Conservation (phyloP, 2,888 invertebrate species). For the Cheilosia vulpina region DNA sequence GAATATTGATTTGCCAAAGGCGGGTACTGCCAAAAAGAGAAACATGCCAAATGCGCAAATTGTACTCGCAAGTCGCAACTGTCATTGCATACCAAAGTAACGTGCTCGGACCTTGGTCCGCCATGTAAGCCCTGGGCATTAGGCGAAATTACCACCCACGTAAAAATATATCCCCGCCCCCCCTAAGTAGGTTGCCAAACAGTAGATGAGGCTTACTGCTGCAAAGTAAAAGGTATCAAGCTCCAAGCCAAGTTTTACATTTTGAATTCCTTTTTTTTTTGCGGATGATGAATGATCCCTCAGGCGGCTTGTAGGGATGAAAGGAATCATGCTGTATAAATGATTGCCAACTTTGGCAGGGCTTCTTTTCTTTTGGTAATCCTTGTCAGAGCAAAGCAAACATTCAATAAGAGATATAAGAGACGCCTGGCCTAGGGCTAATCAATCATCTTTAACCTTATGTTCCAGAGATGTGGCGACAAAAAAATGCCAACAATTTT, state of each 20-base stretch:
- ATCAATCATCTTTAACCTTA: slow-evolving; percentile 63
- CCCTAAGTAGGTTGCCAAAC: slow-evolving; percentile 41
- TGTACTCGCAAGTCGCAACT: too few relatives aligned
- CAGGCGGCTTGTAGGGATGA: slow-evolving; percentile 37
- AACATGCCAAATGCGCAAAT: too few relatives aligned
- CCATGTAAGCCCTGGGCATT: too few relatives aligned
- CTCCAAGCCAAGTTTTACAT: not conserved
- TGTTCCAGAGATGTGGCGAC: slow-evolving; percentile 40
- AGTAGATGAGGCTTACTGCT: slow-evolving; percentile 26
- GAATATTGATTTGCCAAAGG: too few relatives aligned
- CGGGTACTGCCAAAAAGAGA: too few relatives aligned
- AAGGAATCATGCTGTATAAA: slow-evolving; percentile 42
- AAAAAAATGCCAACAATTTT: slow-evolving; percentile 22
- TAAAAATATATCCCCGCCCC: not conserved
- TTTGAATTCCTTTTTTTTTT: not conserved
- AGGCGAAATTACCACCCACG: too few relatives aligned
- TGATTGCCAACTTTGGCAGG: slow-evolving; percentile 49
- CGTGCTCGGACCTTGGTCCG: too few relatives aligned
- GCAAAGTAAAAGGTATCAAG: slow-evolving; percentile 43
- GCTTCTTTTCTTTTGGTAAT: slow-evolving; percentile 31
- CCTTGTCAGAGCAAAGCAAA: slow-evolving; percentile 43
- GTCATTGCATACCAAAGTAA: too few relatives aligned
- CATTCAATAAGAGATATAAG: slow-evolving; percentile 40
- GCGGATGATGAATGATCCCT: slow-evolving; percentile 24
- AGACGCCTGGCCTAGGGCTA: slow-evolving; percentile 46